Evolutionary conservation across 2,888 invertebrate species (phyloP).

Genomic region (Synergus japonicus): DNA sequence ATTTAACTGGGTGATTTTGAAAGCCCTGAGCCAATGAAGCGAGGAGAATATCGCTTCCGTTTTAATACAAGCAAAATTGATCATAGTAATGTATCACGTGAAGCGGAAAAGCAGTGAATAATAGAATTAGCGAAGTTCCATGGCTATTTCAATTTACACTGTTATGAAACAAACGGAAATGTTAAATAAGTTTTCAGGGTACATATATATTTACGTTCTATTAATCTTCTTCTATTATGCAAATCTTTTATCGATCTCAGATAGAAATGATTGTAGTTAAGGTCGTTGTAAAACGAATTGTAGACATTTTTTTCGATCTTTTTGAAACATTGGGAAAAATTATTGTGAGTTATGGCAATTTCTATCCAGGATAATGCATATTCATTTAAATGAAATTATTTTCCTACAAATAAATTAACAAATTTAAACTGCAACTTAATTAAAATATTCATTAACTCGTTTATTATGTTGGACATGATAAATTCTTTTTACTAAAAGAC

Average conservation of each 20-base stretch:
- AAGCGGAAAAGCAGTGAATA: conserved; percentile 8
- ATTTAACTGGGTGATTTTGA: conserved; percentile 11
- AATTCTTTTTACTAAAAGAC: background rate
- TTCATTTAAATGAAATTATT: too few relatives aligned
- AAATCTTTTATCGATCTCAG: background rate
- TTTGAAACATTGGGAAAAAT: too few relatives aligned
- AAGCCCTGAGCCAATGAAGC: background rate
- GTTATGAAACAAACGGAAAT: conserved; percentile 6
- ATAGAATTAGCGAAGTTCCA: background rate
- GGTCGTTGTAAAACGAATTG: too few relatives aligned
- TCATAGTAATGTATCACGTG: background rate
- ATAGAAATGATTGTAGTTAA: too few relatives aligned
- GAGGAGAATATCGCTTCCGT: background rate
- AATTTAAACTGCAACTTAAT: too few relatives aligned
- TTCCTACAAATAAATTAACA: too few relatives aligned
- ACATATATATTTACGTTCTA: background rate
- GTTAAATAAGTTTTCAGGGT: background rate
- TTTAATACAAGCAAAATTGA: conserved; percentile 12
- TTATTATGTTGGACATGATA: too few relatives aligned
- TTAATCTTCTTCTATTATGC: background rate
- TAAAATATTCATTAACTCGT: too few relatives aligned
- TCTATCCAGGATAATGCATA: too few relatives aligned
- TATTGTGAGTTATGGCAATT: too few relatives aligned
- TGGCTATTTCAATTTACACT: background rate
- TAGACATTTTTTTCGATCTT: too few relatives aligned